phyloP scores from a whole-genome alignment of 1,140 invertebrate genomes.

The Drosophila pachea region DNA sequence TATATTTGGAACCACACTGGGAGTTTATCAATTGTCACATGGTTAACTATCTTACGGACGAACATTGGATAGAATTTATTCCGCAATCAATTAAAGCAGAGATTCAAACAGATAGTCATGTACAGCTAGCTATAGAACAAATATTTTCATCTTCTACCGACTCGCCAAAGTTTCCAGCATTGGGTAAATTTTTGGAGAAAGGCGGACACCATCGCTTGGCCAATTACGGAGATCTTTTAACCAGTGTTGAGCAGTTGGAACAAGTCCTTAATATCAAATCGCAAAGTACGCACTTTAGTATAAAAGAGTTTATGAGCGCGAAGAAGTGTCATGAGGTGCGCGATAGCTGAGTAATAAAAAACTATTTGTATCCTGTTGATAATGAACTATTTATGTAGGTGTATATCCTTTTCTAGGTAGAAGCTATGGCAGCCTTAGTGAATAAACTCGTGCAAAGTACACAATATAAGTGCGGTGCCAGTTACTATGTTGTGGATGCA shows the following conservation, averaged over 20 bases:
- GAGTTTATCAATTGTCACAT: conserved; percentile 87
- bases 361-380: too few species aligned
- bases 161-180: conserved; percentile 16
- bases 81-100: conserved; percentile 81
- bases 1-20: conserved; percentile 82
- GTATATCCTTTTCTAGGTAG: conserved; percentile 73
- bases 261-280: conserved; percentile 46
- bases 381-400: not conserved
- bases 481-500: conserved; percentile 85
- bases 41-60: conserved; percentile 88
- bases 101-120: conserved; percentile 58
- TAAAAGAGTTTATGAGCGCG: conserved; percentile 85
- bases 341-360: not conserved
- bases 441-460: conserved; percentile 53
- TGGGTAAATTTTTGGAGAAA: conserved; percentile 63
- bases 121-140: conserved; percentile 54
- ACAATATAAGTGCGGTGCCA: conserved; percentile 13
- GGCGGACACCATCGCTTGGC: conserved; percentile 51
- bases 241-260: conserved; percentile 55
- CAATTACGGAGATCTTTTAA: conserved; percentile 79
- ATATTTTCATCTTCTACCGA: conserved; percentile 51
- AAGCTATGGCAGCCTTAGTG: conserved; percentile 80
- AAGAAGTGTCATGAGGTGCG: conserved; percentile 92
- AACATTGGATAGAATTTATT: conserved; percentile 83
- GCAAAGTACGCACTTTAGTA: conserved; percentile 61